phyloP scores from a whole-genome alignment of 2,888 invertebrate species.

The Phyto melanocephala region DNA sequence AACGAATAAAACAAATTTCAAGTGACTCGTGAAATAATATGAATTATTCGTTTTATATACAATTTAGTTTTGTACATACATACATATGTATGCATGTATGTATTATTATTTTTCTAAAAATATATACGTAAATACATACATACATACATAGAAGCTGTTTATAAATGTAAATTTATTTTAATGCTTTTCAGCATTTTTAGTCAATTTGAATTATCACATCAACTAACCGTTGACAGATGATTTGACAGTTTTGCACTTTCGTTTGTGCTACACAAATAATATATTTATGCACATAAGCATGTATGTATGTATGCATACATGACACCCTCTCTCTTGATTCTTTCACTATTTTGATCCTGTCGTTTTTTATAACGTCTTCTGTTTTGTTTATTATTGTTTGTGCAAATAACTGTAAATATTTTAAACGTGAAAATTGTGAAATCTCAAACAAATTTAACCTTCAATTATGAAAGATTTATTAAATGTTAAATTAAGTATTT shows the following conservation, averaged over 20 bases:
- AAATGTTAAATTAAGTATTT: slow-evolving; percentile 29
- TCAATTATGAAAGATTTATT: slow-evolving; percentile 26
- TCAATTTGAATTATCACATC: slow-evolving; percentile 57
- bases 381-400: not conserved
- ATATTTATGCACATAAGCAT: too few species aligned
- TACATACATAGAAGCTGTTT: slow-evolving; percentile 2
- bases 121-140: not conserved
- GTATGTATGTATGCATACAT: too few species aligned
- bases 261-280: not conserved
- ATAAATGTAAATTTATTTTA: slow-evolving; percentile 34
- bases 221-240: slow-evolving; percentile 53
- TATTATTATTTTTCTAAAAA: too few species aligned
- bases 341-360: not conserved
- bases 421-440: not conserved
- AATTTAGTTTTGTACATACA: not conserved
- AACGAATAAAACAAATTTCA: not conserved
- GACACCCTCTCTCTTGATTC: too few species aligned
- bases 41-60: slow-evolving; percentile 20
- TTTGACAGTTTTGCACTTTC: slow-evolving; percentile 53
- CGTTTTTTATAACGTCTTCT: not conserved
- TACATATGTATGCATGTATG: not conserved
- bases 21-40: slow-evolving; percentile 48
- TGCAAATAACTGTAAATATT: not conserved
- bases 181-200: slow-evolving; percentile 42
- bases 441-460: slow-evolving; percentile 40